Evolutionary conservation across 2,797 vertebrate genomes (phyloP), one percentile per base, ranked within the genome.

Genomic region (Helarctos malayanus): DNA sequence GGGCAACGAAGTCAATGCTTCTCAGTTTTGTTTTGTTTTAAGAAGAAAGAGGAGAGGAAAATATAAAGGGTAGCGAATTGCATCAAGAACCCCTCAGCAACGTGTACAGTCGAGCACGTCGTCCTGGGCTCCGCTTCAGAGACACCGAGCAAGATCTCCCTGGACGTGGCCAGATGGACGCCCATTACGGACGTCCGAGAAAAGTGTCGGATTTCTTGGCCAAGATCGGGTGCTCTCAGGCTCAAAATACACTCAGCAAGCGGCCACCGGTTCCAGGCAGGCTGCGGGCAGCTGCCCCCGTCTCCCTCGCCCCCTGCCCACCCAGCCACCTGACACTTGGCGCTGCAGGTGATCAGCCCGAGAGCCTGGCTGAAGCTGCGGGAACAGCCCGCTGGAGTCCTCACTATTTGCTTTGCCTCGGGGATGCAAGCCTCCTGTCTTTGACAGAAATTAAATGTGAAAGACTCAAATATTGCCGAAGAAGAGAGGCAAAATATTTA

Each of bases 401-500:
- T 98, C 69, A 21, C 96, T 98, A 88, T 98, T 98, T 98, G 97
- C 97, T 98, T 98, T 97, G 97, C 92, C 78, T 97, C 41, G 1
- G 97, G 63, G 91, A 94, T 92, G 94, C 95, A 93, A 97, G 96
- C 97, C 95, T 98, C 97, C 98, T 98, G 98, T 97, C 98, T 99
- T 95, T 98, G 98, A 98, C 97, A 98, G 98, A 98, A 99, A 99
- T 98, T 98, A 98, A 97, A 98, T 97, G 92, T 96, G 98, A 98
- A 98, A 98, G 98, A 98, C 96, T 96, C 98, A 98, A 99, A 99
- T 98, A 98, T 98, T 99, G 98, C 94, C 96, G 97, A 97, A 96
- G 95, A 98, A 97, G 5, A 98, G 98, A 99, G 97, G 98, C 98
- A 99, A 98, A 99, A 99, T 98, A 98, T 99, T 98, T 99, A 99